Percentiles rank a stretch among this genome's conserved stretches.
phyloP scores from a whole-genome alignment of 2,888 invertebrate species.

The Lepidochrysops patricia region DNA sequence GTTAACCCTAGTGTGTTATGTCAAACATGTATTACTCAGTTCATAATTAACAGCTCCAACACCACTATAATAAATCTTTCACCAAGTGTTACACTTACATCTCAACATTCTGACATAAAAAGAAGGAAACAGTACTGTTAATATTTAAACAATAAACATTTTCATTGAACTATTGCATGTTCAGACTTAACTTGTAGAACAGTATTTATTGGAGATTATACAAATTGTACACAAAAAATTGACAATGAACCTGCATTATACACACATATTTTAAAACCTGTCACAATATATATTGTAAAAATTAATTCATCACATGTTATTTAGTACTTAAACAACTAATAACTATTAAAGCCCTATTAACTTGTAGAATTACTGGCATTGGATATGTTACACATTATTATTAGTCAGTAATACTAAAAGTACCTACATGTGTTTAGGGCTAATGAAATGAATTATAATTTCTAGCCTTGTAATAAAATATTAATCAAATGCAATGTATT shows the following conservation, averaged over 20 bases:
- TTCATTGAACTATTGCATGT: no score
- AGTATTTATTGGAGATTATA: neutral
- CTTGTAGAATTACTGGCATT: neutral
- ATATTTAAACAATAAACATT: no score
- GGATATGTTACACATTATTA: neutral
- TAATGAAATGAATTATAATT: constrained; percentile 6
- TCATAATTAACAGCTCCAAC: neutral
- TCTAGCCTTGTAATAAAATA: constrained; percentile 13
- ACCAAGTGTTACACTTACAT: neutral
- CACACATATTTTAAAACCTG: neutral
- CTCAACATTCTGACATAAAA: no score
- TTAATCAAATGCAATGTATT: constrained; percentile 9
- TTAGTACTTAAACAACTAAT: constrained; percentile 9
- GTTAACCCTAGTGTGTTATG: neutral
- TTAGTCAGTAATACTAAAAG: neutral
- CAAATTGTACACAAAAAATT: neutral
- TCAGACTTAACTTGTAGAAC: neutral
- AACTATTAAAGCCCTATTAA: neutral
- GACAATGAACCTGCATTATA: neutral
- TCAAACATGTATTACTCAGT: neutral
- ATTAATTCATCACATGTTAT: constrained; percentile 10
- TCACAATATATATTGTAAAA: constrained; percentile 5
- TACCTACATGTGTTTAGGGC: neutral
- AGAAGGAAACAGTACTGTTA: no score
- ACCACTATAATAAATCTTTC: neutral